These are phyloP conservation scores for Spermophilus dauricus DNA, from an alignment of 2,113 vertebrate species.

Conservation along the genomic window DNA sequence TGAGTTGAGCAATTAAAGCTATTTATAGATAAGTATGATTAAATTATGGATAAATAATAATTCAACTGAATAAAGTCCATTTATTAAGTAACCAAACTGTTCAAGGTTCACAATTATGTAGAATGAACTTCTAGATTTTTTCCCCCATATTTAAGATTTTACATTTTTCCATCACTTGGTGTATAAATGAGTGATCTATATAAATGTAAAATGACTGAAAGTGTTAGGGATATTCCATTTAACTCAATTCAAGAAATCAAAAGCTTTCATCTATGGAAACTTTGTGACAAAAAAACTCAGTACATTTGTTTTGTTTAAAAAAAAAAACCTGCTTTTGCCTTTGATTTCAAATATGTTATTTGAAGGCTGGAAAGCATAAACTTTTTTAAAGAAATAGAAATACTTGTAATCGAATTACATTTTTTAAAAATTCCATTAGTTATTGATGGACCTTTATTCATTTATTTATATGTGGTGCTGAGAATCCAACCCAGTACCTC, in stretches of 20 bases:
- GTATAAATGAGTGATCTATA: slow-evolving; percentile 53
- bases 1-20: slow-evolving; percentile 75
- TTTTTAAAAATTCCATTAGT: not conserved
- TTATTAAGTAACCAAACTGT: slow-evolving; percentile 67
- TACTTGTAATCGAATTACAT: slow-evolving; percentile 9
- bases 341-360: slow-evolving; percentile 51
- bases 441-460: too few species aligned
- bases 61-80: slow-evolving; percentile 74
- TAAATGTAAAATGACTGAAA: slow-evolving; percentile 48
- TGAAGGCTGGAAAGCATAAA: too few species aligned
- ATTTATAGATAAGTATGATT: slow-evolving; percentile 72
- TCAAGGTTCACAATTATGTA: slow-evolving; percentile 48
- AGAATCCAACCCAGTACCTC: too few species aligned
- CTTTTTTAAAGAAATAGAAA: slow-evolving; percentile 48
- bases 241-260: slow-evolving; percentile 59
- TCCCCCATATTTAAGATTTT: slow-evolving; percentile 53
- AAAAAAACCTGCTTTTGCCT: not conserved
- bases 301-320: slow-evolving; percentile 61
- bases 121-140: slow-evolving; percentile 59
- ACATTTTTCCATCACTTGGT: slow-evolving; percentile 7
- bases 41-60: slow-evolving; percentile 74
- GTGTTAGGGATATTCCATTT: not conserved
- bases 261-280: not conserved
- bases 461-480: too few species aligned
- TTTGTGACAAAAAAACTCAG: slow-evolving; percentile 1